These are phyloP conservation scores for Erythrocebus patas DNA, from an alignment of 2,113 vertebrate species.

Conservation along the genomic window DNA sequence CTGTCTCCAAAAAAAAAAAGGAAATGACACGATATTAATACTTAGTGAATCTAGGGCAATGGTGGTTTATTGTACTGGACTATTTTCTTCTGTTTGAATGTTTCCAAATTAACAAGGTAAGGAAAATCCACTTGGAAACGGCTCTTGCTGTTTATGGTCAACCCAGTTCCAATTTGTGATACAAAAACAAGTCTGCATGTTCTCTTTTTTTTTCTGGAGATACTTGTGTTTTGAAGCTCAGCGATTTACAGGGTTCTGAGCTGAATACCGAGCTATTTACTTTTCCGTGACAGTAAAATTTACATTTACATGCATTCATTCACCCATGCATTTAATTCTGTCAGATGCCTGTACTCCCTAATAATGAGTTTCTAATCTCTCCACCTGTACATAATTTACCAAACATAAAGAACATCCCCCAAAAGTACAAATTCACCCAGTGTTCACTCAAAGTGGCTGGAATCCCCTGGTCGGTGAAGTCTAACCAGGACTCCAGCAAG, in stretches of 20 bases:
- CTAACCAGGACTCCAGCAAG: not conserved
- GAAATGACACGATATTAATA: not conserved
- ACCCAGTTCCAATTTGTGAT: too few species aligned
- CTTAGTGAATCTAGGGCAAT: not conserved
- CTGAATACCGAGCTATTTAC: not conserved
- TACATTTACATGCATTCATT: not conserved
- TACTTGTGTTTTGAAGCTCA: not conserved
- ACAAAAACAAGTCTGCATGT: not conserved
- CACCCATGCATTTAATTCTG: not conserved
- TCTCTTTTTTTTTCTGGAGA: not conserved
- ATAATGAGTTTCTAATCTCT: not conserved
- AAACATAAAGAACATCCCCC: not conserved
- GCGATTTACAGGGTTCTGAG: not conserved
- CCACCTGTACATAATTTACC: not conserved
- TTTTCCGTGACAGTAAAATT: not conserved
- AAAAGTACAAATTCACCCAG: not conserved
- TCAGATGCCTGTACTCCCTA: not conserved
- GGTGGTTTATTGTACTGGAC: not conserved
- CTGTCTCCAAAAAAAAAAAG: not conserved
- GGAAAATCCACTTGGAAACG: not conserved
- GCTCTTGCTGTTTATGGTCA: not conserved
- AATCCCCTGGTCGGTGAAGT: not conserved
- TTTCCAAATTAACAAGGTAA: not conserved
- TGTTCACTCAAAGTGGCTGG: not conserved
- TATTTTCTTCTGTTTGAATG: not conserved